Conservation (phyloP, 2,113 vertebrate species). For the Notechis scutatus region DNA sequence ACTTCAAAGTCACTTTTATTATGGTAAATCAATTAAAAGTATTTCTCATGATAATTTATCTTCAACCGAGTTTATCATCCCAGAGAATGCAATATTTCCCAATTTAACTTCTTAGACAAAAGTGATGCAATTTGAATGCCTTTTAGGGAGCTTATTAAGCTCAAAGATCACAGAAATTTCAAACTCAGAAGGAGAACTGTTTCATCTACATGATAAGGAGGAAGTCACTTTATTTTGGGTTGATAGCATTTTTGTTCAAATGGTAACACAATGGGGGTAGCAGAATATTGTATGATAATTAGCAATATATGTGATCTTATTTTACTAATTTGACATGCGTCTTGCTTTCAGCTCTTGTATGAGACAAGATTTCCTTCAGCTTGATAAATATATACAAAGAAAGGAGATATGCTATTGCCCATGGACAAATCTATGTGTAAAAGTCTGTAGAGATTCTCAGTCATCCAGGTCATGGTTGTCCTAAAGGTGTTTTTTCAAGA, state of each 20-base stretch:
- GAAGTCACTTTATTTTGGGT: constrained; percentile 60
- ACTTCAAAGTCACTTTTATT: constrained; percentile 84
- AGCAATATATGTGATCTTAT: constrained; percentile 73
- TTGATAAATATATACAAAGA: constrained; percentile 69
- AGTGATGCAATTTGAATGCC: constrained; percentile 81
- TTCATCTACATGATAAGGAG: constrained; percentile 80
- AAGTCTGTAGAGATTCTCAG: background rate
- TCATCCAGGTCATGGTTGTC: too few species aligned
- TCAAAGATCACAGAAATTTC: constrained; percentile 83
- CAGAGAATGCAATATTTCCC: constrained; percentile 78
- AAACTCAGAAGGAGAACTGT: constrained; percentile 81
- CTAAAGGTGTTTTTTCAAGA: too few species aligned
- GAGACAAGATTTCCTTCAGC: constrained; percentile 57
- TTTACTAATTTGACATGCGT: constrained; percentile 69
- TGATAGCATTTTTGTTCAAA: background rate
- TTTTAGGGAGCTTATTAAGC: constrained; percentile 81
- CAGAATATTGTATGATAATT: constrained; percentile 76
- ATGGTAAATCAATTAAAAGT: constrained; percentile 85
- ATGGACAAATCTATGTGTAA: constrained; percentile 32
- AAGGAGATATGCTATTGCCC: constrained; percentile 52
- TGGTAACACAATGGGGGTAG: constrained; percentile 68
- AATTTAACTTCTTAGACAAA: constrained; percentile 82
- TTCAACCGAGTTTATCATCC: constrained; percentile 79
- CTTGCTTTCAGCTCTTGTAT: constrained; percentile 65
- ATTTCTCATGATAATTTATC: constrained; percentile 85